phyloP scores from a whole-genome alignment of 2,888 invertebrate genomes.

The Melitaea athalia region DNA sequence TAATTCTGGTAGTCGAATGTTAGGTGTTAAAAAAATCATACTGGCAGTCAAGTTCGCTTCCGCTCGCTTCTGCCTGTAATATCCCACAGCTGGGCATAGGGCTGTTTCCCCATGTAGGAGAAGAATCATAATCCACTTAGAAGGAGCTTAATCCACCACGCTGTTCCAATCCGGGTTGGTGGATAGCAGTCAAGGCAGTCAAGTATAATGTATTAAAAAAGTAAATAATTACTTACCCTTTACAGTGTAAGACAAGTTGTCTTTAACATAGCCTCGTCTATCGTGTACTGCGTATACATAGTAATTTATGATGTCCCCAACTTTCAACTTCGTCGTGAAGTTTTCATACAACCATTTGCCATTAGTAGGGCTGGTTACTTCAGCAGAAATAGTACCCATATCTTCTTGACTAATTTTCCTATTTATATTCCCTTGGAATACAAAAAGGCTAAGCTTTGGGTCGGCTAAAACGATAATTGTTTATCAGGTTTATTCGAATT shows the following conservation, averaged over 20 bases:
- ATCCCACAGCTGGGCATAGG: too few relatives aligned
- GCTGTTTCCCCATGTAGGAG: too few relatives aligned
- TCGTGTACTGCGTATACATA: constrained; percentile 83
- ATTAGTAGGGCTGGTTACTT: constrained; percentile 63
- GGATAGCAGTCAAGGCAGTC: too few relatives aligned
- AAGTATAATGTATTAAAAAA: background rate
- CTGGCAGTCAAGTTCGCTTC: too few relatives aligned
- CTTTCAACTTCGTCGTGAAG: constrained; percentile 61
- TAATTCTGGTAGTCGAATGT: too few relatives aligned
- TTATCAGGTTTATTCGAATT: background rate
- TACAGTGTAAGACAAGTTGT: constrained; percentile 65
- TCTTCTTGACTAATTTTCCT: constrained; percentile 69
- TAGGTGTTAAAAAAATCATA: too few relatives aligned
- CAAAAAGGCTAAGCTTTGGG: constrained; percentile 78
- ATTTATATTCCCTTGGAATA: constrained; percentile 85
- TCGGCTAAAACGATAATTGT: constrained; percentile 45
- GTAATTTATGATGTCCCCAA: constrained; percentile 83
- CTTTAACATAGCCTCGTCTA: constrained; percentile 69
- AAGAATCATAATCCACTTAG: too few relatives aligned
- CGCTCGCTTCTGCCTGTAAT: too few relatives aligned
- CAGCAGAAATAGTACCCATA: constrained; percentile 79
- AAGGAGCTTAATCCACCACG: too few relatives aligned
- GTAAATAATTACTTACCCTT: constrained; percentile 54
- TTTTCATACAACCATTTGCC: constrained; percentile 81
- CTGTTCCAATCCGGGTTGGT: too few relatives aligned